phyloP scores from a whole-genome alignment of 2,797 vertebrate genomes.

The Otolemur crassicaudatus region DNA sequence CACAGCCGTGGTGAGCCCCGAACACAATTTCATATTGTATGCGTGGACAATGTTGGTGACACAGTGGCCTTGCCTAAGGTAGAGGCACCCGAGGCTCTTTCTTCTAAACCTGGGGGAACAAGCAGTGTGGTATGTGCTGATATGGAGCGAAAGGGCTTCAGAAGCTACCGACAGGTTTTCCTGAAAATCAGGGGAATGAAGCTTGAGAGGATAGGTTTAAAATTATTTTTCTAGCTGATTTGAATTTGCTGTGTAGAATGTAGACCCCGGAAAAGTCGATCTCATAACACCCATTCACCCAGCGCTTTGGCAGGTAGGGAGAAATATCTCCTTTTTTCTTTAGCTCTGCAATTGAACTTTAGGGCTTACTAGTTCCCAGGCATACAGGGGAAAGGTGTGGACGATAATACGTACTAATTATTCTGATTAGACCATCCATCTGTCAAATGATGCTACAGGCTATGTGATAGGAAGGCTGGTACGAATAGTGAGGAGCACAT shows the following conservation, averaged over 20 bases:
- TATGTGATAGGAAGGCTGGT: neutral
- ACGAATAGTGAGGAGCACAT: too few species aligned
- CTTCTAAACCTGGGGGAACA: neutral
- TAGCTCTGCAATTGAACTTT: neutral
- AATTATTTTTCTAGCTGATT: neutral
- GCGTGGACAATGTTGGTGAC: neutral
- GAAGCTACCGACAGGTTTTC: neutral
- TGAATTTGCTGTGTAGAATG: neutral
- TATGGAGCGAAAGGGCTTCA: neutral
- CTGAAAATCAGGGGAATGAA: neutral
- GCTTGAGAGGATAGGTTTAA: neutral
- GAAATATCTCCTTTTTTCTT: neutral
- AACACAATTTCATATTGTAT: neutral
- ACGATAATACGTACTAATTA: fast-evolving
- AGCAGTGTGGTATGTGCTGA: neutral
- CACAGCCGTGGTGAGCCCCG: neutral
- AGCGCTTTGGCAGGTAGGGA: neutral
- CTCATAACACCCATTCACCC: neutral
- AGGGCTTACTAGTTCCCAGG: neutral
- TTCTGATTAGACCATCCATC: fast-evolving
- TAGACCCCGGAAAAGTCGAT: neutral
- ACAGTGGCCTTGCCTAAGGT: neutral
- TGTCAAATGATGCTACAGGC: too few species aligned
- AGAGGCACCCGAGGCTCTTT: neutral
- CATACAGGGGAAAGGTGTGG: fast-evolving